These are phyloP conservation scores for Rhinogobio ventralis DNA, from an alignment of 2,797 vertebrate species.

Conservation along the genomic window DNA sequence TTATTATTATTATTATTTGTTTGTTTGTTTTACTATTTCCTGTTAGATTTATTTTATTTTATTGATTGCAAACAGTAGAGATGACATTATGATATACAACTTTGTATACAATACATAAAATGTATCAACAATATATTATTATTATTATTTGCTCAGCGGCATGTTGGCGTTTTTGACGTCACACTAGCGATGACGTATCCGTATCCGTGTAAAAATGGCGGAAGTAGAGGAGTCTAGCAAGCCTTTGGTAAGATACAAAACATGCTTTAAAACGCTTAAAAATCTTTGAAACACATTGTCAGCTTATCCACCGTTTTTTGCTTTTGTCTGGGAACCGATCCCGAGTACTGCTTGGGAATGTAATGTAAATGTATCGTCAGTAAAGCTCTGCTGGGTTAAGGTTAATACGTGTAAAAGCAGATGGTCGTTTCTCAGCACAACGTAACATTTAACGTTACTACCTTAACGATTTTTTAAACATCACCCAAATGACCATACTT, in stretches of 20 bases:
- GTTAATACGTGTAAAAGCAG: neutral
- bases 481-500: neutral
- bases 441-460: neutral
- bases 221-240: conserved; percentile 76
- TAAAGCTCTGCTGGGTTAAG: neutral
- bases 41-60: too few species aligned
- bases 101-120: too few species aligned
- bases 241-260: conserved; percentile 67
- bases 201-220: conserved; percentile 75
- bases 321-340: neutral
- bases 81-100: too few species aligned
- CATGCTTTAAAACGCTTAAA: neutral
- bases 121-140: neutral
- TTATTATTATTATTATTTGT: too few species aligned
- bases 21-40: too few species aligned
- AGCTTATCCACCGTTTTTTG: neutral
- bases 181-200: conserved; percentile 48
- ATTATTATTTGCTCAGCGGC: neutral
- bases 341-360: neutral
- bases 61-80: too few species aligned
- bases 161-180: conserved; percentile 46
- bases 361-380: neutral
- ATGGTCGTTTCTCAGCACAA: conserved; percentile 18
- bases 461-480: neutral
- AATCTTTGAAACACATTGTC: neutral